Evolutionary conservation across 1,140 invertebrate species (phyloP).

Genomic region (Metaphire vulgaris): DNA sequence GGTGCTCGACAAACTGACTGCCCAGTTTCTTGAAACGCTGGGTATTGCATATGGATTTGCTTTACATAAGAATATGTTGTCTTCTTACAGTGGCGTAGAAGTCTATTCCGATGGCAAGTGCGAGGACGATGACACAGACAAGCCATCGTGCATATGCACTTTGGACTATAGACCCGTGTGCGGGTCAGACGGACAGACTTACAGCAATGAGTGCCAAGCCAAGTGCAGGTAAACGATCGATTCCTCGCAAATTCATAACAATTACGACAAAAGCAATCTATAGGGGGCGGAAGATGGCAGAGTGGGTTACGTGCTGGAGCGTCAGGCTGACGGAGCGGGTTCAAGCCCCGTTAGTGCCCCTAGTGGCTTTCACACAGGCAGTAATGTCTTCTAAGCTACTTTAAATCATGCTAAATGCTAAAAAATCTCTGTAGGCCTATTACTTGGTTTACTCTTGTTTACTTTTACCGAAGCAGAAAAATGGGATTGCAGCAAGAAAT

Average conservation of each 20-base stretch:
- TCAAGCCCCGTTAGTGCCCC: background rate
- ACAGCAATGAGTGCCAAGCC: background rate
- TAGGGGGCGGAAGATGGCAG: no score
- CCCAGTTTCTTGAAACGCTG: background rate
- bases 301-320: no score
- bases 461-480: no score
- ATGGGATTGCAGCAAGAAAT: no score
- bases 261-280: no score
- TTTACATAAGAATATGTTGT: background rate
- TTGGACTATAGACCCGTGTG: background rate
- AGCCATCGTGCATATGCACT: background rate
- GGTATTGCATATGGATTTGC: background rate
- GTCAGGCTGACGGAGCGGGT: background rate
- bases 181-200: background rate
- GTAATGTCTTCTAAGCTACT: background rate
- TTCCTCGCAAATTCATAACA: no score
- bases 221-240: background rate
- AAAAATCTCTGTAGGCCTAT: no score
- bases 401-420: no score
- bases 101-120: background rate
- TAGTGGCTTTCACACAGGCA: background rate
- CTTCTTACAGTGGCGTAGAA: background rate
- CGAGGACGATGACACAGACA: background rate
- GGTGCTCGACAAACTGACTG: no score
- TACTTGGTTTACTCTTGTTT: no score